Evolutionary conservation across 2,888 invertebrate species (phyloP), one percentile per base, ranked within the genome.

Genomic region (Dryadula phaetusa): DNA sequence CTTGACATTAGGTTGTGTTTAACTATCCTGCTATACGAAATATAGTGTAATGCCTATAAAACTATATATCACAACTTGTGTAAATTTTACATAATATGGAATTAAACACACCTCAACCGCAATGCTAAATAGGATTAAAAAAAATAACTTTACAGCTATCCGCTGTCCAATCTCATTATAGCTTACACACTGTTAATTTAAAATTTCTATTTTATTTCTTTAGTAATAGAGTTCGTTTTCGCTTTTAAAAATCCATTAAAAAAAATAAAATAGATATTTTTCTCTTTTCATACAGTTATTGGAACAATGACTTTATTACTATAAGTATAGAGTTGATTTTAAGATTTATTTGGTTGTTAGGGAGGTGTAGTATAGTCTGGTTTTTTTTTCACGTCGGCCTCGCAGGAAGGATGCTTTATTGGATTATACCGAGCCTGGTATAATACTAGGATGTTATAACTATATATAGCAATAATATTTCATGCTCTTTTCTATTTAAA

Each of bases 91-190:
- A 54, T 37, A 56, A 22, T 22, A 22, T n/a, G 22, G 7, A 60
- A 56, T 42, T 58, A 10, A 28, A 54, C 52, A 44, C 52, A 46
- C 68, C 62, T 65, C 68, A 70, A 65, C 70, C 70, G 68, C 64
- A 65, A 70, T 70, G 47, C 53, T 8, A 28, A 70, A 70, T 68
- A 65, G 70, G 70, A 67, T 70, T 67, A 67, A 56, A 62, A 58
- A 64, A 62, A 58, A 64, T 52, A 58, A 66, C 53, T 42, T 47
- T 28, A 52, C 20, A 46, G 34, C 37, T 56, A 67, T 58, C 58
- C 44, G 40, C 66, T 66, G 22, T 47, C 56, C 25, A 64, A 65
- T 44, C 49, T 56, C 16, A 63, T 61, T 64, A 58, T 49, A 22
- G 28, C 25, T 49, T 56, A 56, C 62, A 40, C 56, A 25, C 42